Evolutionary conservation across 2,797 vertebrate genomes (phyloP).

Genomic region (Dicrostonyx torquatus): DNA sequence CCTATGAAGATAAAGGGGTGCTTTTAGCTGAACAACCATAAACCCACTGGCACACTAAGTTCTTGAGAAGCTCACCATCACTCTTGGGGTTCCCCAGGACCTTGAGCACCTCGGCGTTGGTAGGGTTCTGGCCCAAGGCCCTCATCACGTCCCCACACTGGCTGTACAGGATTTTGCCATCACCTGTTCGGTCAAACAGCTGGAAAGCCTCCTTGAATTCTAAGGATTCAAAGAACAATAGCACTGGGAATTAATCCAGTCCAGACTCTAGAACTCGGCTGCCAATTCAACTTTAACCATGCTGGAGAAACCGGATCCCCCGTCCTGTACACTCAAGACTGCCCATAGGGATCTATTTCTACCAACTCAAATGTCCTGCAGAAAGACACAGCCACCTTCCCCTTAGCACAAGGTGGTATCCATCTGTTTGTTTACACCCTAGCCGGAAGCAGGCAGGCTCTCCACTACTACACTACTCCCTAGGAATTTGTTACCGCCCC

Average conservation of each 20-base stretch:
- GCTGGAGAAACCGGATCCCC: conserved; percentile 34
- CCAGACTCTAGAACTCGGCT: neutral
- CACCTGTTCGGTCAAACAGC: conserved; percentile 94
- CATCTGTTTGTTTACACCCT: neutral
- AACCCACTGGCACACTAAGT: neutral
- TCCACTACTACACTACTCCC: neutral
- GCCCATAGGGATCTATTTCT: conserved; percentile 37
- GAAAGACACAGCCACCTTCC: neutral
- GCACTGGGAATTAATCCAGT: neutral
- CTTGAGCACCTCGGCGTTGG: conserved; percentile 95
- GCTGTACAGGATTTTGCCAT: conserved; percentile 94
- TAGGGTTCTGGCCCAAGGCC: conserved; percentile 94
- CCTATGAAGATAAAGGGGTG: neutral
- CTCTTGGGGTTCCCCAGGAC: conserved; percentile 95
- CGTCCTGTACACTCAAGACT: neutral
- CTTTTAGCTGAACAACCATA: neutral
- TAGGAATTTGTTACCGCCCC: conserved; percentile 75
- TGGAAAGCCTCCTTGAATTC: conserved; percentile 97
- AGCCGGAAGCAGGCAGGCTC: neutral
- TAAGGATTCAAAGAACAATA: conserved; percentile 76
- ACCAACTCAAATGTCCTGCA: conserved; percentile 36
- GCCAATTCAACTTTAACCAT: neutral
- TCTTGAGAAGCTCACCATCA: conserved; percentile 88
- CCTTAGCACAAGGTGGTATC: neutral
- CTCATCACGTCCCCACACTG: conserved; percentile 96